Evolutionary conservation across 1,140 invertebrate genomes (phyloP), one percentile per base, ranked within the genome.

Genomic region (Tetramorium parvispinum): DNA sequence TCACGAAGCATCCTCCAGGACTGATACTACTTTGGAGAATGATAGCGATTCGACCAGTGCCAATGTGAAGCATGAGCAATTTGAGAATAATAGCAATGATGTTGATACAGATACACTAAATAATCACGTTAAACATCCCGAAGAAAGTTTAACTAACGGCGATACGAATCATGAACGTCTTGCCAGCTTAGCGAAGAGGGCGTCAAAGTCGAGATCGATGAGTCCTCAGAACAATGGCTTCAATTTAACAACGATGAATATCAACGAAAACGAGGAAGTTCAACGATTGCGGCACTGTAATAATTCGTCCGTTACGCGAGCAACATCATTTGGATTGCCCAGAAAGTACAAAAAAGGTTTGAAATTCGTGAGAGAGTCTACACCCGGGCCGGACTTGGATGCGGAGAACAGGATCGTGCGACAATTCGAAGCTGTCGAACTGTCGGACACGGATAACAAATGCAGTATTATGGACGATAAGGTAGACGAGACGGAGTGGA

Each of bases 321-420:
- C 83, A 81, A 21, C 75, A 6, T 40, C n/a, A 21, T 57, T 24
- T 27, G 57, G 21, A 65, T 32, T 65, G 13, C 76, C 91, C 24
- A 89, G 87, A 2, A 94, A 94, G 53, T 94, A 93, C 73, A 83
- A 83, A 2, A 94, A 94, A 32, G 89, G 89, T 46, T 43, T 76
- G 2, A 95, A 94, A 71, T 94, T 94, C 32, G 91, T 93, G 3
- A 85, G 94, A 2, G 94, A 95, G 63, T 70, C 93, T 8, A 95
- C 94, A 0, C 94, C 94, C 0, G 94, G 92, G 0, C 93, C 93
- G 0, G 92, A 94, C 43, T 73, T 93, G 0, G 81, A 85, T 5
- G 1, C 40, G 21, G 88, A 76, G 57, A 91, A 32, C 40, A 57
- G 65, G 3, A 87, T 73, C 3, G 65, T 73, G 37, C 85, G 24